These are phyloP conservation scores for Helostoma temminkii DNA, from an alignment of 2,797 vertebrate species.

Conservation along the genomic window DNA sequence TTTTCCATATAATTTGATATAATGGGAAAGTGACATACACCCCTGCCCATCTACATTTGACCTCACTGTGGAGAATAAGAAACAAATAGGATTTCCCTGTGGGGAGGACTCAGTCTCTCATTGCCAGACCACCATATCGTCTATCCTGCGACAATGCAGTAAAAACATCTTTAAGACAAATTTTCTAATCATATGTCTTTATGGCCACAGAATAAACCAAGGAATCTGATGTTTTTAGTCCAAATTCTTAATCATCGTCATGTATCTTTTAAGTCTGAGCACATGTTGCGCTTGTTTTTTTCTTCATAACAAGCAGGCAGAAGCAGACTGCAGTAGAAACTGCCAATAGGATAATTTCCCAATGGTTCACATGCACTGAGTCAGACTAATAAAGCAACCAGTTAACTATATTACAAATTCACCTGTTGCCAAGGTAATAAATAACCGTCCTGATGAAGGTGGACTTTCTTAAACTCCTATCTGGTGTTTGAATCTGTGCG, in stretches of 20 bases:
- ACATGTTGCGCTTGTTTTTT: too few relatives aligned
- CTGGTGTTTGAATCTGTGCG: constrained; percentile 20
- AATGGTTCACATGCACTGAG: constrained; percentile 9
- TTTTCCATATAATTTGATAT: constrained; percentile 13
- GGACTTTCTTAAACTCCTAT: constrained; percentile 9
- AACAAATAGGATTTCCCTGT: constrained; percentile 39
- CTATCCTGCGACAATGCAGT: neutral
- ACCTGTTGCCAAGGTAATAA: constrained; percentile 22
- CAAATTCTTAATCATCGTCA: neutral
- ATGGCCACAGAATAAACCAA: neutral
- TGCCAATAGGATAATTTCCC: constrained; percentile 6
- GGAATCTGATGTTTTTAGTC: neutral
- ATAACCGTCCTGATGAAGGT: constrained; percentile 2
- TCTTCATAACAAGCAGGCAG: constrained; percentile 1
- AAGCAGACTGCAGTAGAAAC: neutral
- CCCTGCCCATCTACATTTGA: constrained; percentile 21
- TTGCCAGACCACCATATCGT: constrained; percentile 25
- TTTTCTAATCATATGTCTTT: neutral
- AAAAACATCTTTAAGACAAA: neutral
- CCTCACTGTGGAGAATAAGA: constrained; percentile 31
- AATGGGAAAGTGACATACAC: constrained; percentile 37
- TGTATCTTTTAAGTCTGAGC: neutral
- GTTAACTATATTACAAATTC: constrained; percentile 25
- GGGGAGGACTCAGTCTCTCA: constrained; percentile 22
- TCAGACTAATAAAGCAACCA: constrained; percentile 11